Evolutionary conservation across 2,113 vertebrate species (phyloP).

Genomic region (Helogale parvula): DNA sequence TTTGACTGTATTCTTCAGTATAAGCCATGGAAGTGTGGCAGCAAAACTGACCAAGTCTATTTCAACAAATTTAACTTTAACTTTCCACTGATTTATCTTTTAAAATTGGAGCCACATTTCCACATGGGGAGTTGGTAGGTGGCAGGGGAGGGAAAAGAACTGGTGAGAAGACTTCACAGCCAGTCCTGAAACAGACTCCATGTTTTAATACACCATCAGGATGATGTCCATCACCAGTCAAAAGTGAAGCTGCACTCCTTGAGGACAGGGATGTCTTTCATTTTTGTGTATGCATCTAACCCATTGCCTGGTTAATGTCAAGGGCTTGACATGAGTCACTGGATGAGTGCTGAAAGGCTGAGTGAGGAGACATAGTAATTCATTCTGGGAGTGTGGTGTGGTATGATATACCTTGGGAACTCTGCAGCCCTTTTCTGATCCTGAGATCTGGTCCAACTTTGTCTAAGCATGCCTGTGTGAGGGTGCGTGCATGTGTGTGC

Average conservation of each 20-base stretch:
- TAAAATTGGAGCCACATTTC: background rate
- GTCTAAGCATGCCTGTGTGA: background rate
- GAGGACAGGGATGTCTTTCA: background rate
- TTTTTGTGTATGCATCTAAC: background rate
- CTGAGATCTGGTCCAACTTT: background rate
- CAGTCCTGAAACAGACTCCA: background rate
- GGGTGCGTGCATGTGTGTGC: too few relatives aligned
- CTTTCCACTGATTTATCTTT: conserved; percentile 5
- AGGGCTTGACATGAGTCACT: background rate
- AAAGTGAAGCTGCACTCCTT: background rate
- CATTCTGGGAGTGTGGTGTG: background rate
- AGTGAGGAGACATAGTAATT: background rate
- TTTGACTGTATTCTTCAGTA: background rate
- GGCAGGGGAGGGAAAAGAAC: background rate
- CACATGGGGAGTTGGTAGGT: background rate
- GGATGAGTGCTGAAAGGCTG: background rate
- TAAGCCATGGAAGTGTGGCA: background rate
- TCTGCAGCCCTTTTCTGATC: background rate
- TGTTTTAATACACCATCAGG: background rate
- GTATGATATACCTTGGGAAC: background rate
- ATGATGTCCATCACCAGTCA: background rate
- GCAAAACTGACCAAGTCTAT: background rate
- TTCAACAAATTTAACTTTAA: background rate
- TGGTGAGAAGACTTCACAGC: background rate
- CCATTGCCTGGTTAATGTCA: background rate